phyloP scores from a whole-genome alignment of 2,113 vertebrate species.

The Pelecanus crispus region DNA sequence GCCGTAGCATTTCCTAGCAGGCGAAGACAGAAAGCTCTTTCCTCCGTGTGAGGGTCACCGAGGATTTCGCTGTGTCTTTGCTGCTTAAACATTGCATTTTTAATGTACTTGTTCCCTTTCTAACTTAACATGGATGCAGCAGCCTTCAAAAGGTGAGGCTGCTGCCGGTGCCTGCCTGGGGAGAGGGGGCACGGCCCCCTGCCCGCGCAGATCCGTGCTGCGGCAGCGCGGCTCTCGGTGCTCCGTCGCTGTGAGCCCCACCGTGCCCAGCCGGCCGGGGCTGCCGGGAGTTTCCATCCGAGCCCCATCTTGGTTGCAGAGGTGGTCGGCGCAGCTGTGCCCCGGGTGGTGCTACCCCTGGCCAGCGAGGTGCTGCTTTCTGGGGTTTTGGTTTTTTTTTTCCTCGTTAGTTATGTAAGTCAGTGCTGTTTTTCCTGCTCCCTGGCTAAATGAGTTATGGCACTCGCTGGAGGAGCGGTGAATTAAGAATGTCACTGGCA shows the following conservation, averaged over 20 bases:
- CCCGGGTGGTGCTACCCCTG: rapidly evolving
- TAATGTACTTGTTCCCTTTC: background rate
- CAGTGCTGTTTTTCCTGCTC: background rate
- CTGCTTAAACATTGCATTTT: background rate
- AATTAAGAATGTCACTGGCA: background rate
- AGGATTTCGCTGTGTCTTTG: background rate
- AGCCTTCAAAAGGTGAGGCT: background rate
- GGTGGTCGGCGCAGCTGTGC: background rate
- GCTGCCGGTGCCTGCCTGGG: background rate
- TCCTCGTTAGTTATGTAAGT: rapidly evolving
- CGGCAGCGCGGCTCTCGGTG: background rate
- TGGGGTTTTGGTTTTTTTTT: too few relatives aligned
- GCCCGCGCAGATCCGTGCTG: rapidly evolving
- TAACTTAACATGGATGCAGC: rapidly evolving
- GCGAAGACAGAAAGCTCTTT: background rate
- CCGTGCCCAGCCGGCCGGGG: rapidly evolving
- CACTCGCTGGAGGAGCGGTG: background rate
- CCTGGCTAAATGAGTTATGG: background rate
- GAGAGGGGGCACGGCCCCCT: too few relatives aligned
- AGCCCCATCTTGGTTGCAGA: rapidly evolving
- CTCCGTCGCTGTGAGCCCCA: rapidly evolving
- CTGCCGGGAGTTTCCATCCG: background rate
- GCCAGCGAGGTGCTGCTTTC: background rate
- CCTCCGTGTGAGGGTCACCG: background rate
- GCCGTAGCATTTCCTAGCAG: background rate